These are phyloP conservation scores for Drosophila auraria DNA, from an alignment of 1,140 invertebrate genomes.

Conservation along the genomic window DNA sequence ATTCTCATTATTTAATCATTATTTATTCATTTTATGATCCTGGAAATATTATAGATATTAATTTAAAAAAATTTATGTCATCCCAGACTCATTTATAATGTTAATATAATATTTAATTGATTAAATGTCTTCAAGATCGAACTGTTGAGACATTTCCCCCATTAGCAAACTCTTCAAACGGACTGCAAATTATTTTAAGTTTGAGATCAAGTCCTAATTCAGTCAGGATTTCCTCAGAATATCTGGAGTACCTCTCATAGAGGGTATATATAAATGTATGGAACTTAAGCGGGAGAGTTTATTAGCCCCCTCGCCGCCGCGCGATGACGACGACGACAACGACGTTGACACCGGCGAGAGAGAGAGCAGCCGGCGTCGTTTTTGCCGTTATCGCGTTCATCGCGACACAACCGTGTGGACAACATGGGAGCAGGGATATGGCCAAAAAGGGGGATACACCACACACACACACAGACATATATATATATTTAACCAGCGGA, in stretches of 20 bases:
- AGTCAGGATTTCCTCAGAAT: background rate
- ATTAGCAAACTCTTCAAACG: too few relatives aligned
- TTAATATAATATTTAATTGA: too few relatives aligned
- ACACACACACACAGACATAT: background rate
- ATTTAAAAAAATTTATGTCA: too few relatives aligned
- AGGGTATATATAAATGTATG: conserved; percentile 14
- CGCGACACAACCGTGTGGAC: conserved; percentile 55
- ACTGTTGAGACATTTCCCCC: too few relatives aligned
- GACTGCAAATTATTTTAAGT: too few relatives aligned
- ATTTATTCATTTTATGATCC: background rate
- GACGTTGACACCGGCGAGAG: conserved; percentile 28
- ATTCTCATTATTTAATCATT: too few relatives aligned
- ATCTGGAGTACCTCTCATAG: background rate
- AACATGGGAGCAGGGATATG: conserved; percentile 28
- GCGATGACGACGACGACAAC: conserved; percentile 28
- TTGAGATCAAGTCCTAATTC: too few relatives aligned
- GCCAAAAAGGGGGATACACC: conserved; percentile 11
- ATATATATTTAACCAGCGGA: background rate
- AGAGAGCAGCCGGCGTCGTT: conserved; percentile 52
- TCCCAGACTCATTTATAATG: too few relatives aligned
- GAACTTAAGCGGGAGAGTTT: conserved; percentile 61
- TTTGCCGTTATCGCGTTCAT: conserved; percentile 62
- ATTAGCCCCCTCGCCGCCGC: conserved; percentile 55
- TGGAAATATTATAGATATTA: background rate
- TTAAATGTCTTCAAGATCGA: too few relatives aligned